Conservation (phyloP, 37 sponge, comb jelly and placozoan species). For the Spongia lamella region DNA sequence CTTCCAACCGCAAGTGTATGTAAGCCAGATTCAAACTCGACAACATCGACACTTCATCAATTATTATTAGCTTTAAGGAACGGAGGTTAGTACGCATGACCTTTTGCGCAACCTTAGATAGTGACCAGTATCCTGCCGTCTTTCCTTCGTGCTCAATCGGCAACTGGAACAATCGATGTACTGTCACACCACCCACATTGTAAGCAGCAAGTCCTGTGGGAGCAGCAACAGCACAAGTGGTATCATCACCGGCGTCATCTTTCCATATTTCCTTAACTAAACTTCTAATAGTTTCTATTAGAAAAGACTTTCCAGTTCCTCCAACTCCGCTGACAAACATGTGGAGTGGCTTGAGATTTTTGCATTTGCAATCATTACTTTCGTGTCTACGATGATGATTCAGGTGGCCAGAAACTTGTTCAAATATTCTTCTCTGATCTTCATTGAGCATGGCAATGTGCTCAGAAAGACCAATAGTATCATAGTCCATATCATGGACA, state of each 20-base stretch:
- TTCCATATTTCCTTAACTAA: slow-evolving; percentile 11
- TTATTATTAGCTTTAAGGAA: slow-evolving; percentile 33
- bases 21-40: slow-evolving; percentile 30
- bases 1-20: slow-evolving; percentile 48
- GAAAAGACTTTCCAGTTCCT: slow-evolving; percentile 59
- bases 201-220: slow-evolving; percentile 61
- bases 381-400: slow-evolving; percentile 20
- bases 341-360: slow-evolving; percentile 19
- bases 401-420: slow-evolving; percentile 12
- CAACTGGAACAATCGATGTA: slow-evolving; percentile 30
- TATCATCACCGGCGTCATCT: not conserved
- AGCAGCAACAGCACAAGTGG: slow-evolving; percentile 42
- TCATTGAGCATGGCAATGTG: slow-evolving; percentile 16
- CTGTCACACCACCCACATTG: slow-evolving; percentile 49
- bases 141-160: slow-evolving; percentile 57
- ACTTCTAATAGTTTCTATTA: slow-evolving; percentile 32
- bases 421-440: slow-evolving; percentile 19
- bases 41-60: slow-evolving; percentile 63
- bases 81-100: slow-evolving; percentile 26
- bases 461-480: not conserved
- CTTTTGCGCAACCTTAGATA: slow-evolving; percentile 13
- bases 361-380: slow-evolving; percentile 1
- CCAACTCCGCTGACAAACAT: slow-evolving; percentile 53
- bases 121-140: slow-evolving; percentile 29
- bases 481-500: not conserved